These are phyloP conservation scores for Pantherophis guttatus DNA, from an alignment of 2,113 vertebrate genomes.

Conservation along the genomic window DNA sequence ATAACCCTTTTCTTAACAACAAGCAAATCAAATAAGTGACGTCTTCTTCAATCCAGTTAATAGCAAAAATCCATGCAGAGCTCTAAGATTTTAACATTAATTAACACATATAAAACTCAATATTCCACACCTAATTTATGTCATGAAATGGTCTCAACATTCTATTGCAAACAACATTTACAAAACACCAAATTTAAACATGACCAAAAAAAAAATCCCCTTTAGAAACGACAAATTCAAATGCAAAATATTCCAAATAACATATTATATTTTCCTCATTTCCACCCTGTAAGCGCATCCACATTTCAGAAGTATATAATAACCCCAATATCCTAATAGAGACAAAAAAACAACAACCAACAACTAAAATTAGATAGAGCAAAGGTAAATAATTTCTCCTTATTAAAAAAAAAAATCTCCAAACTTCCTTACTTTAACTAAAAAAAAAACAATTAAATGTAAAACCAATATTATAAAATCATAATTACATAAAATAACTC, in stretches of 20 bases:
- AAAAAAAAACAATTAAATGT: neutral
- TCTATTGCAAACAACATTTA: neutral
- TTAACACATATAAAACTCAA: neutral
- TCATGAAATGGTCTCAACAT: neutral
- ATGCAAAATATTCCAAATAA: neutral
- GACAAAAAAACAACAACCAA: neutral
- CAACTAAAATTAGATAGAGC: neutral
- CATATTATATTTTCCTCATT: neutral
- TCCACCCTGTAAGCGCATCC: neutral
- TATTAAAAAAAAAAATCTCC: neutral
- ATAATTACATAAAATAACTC: neutral
- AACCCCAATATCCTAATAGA: neutral
- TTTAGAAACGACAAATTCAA: neutral
- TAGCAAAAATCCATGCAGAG: neutral
- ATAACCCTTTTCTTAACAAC: neutral
- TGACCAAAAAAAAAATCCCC: neutral
- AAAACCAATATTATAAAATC: neutral
- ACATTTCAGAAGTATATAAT: neutral
- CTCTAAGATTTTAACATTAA: neutral
- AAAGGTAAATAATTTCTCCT: neutral
- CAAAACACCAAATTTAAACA: neutral
- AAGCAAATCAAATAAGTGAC: neutral
- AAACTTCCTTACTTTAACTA: neutral
- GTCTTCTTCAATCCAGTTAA: neutral
- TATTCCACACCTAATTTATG: neutral